A percentile compares a stretch with the other conserved stretches of the same genome.
These are phyloP conservation scores for Hypomesus transpacificus DNA, from an alignment of 2,113 vertebrate species.

Conservation along the genomic window DNA sequence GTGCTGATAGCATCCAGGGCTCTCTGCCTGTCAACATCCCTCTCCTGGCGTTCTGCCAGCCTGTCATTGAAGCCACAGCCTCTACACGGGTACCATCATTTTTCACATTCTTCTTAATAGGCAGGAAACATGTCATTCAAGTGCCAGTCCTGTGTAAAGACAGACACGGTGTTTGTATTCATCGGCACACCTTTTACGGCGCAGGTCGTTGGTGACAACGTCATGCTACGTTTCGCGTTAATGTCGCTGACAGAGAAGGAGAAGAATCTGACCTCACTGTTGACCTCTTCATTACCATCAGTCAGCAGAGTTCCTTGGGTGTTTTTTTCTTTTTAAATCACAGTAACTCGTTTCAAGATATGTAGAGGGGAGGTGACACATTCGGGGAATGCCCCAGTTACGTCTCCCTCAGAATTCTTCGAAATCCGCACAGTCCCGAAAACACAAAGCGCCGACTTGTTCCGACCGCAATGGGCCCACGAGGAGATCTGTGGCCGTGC, in stretches of 20 bases:
- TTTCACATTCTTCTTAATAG: constrained; percentile 45
- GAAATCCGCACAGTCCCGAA: constrained; percentile 48
- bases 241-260: constrained; percentile 2
- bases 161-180: constrained; percentile 34
- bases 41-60: constrained; percentile 51
- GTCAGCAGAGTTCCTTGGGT: no score
- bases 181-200: constrained; percentile 31
- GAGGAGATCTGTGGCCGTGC: constrained; percentile 12
- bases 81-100: constrained; percentile 23
- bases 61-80: constrained; percentile 49
- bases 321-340: no score
- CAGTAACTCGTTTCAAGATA: constrained; percentile 16
- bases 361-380: constrained; percentile 52
- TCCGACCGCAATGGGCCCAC: constrained; percentile 22
- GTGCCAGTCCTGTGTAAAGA: constrained; percentile 13
- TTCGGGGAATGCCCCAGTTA: constrained; percentile 57
- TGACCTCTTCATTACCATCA: constrained; percentile 18
- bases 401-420: constrained; percentile 51
- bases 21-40: constrained; percentile 59
- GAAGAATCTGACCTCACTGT: neutral
- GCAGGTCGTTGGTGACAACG: neutral
- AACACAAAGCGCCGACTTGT: constrained; percentile 52
- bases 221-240: neutral
- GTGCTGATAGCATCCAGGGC: constrained; percentile 56
- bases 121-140: constrained; percentile 43